Conservation (phyloP, 2,888 invertebrate genomes). For the Drosophila nr. medialis region DNA sequence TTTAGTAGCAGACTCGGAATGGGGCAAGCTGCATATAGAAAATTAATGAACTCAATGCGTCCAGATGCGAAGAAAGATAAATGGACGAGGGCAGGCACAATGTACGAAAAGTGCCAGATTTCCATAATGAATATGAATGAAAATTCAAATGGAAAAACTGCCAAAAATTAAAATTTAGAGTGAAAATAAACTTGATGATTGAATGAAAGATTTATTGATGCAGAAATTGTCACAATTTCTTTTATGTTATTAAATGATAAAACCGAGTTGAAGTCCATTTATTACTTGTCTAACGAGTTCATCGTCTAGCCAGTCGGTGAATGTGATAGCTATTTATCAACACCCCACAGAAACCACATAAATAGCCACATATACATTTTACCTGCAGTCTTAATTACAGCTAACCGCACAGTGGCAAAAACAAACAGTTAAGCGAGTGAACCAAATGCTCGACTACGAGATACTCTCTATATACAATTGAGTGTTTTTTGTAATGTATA, state of each 20-base stretch:
- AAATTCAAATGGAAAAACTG: conserved; percentile 5
- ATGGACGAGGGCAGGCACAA: conserved; percentile 22
- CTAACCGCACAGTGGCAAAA: conserved; percentile 34
- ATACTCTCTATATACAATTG: background rate
- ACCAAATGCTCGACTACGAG: background rate
- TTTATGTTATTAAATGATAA: background rate
- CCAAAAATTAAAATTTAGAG: background rate
- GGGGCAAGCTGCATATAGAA: conserved; percentile 19
- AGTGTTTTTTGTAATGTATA: background rate
- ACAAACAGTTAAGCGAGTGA: background rate
- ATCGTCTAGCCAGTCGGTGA: conserved; percentile 35
- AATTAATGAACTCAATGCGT: conserved; percentile 50
- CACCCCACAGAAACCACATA: conserved; percentile 26
- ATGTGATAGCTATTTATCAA: conserved; percentile 46
- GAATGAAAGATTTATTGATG: background rate
- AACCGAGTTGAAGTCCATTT: background rate
- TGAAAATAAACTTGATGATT: background rate
- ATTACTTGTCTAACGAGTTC: conserved; percentile 14
- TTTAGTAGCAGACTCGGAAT: conserved; percentile 13
- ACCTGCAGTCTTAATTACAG: conserved; percentile 57
- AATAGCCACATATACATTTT: conserved; percentile 14
- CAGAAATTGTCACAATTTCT: conserved; percentile 1
- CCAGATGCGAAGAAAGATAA: conserved; percentile 20
- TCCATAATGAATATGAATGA: conserved; percentile 42
- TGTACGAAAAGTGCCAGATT: conserved; percentile 45